phyloP scores from a whole-genome alignment of 2,797 vertebrate species.

The Tenualosa ilisha region DNA sequence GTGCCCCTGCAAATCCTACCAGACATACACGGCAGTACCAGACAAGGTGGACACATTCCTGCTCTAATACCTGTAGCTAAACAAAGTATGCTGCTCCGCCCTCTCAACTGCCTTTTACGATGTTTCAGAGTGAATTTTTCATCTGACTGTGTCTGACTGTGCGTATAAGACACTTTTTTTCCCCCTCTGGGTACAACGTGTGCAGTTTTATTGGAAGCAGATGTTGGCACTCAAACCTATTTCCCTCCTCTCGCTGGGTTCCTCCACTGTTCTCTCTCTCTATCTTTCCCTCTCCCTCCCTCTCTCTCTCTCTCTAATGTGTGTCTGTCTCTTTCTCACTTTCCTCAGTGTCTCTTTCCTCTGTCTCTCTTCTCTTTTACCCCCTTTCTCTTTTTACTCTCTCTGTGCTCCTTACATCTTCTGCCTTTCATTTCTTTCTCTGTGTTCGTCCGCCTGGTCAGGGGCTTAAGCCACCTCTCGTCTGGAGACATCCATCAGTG shows the following conservation, averaged over 20 bases:
- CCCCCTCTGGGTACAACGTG: constrained; percentile 47
- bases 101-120: constrained; percentile 32
- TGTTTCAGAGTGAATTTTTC: constrained; percentile 46
- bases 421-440: background rate
- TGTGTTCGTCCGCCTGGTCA: background rate
- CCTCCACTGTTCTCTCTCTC: constrained; percentile 35
- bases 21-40: constrained; percentile 29
- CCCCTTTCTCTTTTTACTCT: background rate
- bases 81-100: constrained; percentile 24
- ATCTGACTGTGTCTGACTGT: constrained; percentile 48
- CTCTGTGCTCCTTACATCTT: background rate
- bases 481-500: background rate
- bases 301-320: background rate
- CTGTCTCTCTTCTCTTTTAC: background rate
- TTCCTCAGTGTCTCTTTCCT: background rate
- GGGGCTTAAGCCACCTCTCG: background rate
- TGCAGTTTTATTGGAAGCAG: constrained; percentile 58
- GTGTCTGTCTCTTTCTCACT: background rate
- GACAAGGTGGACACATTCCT: constrained; percentile 36
- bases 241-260: constrained; percentile 42
- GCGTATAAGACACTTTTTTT: constrained; percentile 44
- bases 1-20: constrained; percentile 16
- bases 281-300: constrained; percentile 22
- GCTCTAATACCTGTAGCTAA: constrained; percentile 29
- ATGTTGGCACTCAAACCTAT: constrained; percentile 54